Percentiles rank a stretch among this genome's conserved stretches.
Evolutionary conservation across 2,113 vertebrate genomes (phyloP).

Genomic region (Pteruthius melanotis): DNA sequence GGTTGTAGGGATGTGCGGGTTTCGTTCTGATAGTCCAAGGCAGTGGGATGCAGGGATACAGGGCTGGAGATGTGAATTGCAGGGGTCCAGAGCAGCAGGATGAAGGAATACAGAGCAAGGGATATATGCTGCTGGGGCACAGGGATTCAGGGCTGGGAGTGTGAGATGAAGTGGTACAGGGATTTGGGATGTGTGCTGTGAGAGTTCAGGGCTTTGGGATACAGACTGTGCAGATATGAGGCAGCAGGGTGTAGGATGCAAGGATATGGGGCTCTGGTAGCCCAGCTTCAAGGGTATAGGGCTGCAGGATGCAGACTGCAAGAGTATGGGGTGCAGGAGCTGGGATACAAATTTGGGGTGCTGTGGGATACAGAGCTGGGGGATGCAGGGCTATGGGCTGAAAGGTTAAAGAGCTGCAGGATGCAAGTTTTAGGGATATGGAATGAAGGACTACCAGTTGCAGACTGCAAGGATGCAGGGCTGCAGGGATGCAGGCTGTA

Average conservation of each 20-base stretch:
- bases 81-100: too few species aligned
- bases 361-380: background rate
- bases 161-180: fast-evolving
- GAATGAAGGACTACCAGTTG: background rate
- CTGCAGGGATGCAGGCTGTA: background rate
- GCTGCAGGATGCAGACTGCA: fast-evolving
- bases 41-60: background rate
- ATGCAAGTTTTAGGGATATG: background rate
- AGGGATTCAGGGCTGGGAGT: background rate
- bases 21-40: background rate
- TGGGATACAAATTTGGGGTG: background rate
- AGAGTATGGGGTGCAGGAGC: background rate
- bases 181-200: background rate
- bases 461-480: background rate
- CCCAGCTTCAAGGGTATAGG: background rate
- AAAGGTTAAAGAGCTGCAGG: background rate
- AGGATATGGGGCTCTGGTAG: background rate
- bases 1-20: fast-evolving
- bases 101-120: background rate
- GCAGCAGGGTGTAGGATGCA: background rate
- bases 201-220: background rate
- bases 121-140: background rate
- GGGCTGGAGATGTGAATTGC: fast-evolving
- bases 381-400: background rate
- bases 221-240: background rate